A percentile compares a stretch with the other conserved stretches of the same genome.
These are phyloP conservation scores for Macrobrachium nipponense DNA, from an alignment of 1,140 invertebrate species.

Conservation along the genomic window DNA sequence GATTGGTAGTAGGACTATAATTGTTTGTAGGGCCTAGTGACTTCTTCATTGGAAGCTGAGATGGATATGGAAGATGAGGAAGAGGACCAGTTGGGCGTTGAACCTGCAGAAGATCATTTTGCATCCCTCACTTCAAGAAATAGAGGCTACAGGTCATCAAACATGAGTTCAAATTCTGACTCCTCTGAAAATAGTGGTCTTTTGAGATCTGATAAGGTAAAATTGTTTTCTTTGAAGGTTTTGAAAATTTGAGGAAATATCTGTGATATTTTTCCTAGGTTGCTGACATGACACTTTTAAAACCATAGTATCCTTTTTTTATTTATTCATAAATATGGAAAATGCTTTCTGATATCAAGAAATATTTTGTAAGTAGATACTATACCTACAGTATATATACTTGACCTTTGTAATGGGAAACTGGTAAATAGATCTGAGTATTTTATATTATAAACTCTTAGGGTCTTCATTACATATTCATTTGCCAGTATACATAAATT, in stretches of 20 bases:
- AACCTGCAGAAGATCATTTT: constrained; percentile 55
- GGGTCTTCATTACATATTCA: too few species aligned
- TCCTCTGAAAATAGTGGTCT: constrained; percentile 70
- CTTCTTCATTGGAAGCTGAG: constrained; percentile 17
- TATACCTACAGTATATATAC: too few species aligned
- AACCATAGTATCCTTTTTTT: background rate
- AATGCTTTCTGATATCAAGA: too few species aligned
- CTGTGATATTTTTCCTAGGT: constrained; percentile 16
- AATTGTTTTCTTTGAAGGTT: background rate
- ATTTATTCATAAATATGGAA: too few species aligned
- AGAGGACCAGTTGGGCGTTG: constrained; percentile 55
- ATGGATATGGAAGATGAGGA: constrained; percentile 71
- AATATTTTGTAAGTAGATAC: too few species aligned
- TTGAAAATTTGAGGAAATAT: background rate
- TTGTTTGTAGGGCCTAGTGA: constrained; percentile 22
- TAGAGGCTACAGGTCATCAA: constrained; percentile 60
- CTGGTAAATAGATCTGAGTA: too few species aligned
- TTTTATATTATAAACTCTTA: too few species aligned
- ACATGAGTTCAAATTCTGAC: constrained; percentile 64
- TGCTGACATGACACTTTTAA: constrained; percentile 25
- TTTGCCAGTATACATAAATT: too few species aligned
- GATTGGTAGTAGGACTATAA: background rate
- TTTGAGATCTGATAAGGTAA: constrained; percentile 57
- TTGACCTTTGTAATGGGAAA: too few species aligned
- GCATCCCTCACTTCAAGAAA: constrained; percentile 55